Conservation (phyloP, 2,113 vertebrate genomes). For the Myocastor coypus region DNA sequence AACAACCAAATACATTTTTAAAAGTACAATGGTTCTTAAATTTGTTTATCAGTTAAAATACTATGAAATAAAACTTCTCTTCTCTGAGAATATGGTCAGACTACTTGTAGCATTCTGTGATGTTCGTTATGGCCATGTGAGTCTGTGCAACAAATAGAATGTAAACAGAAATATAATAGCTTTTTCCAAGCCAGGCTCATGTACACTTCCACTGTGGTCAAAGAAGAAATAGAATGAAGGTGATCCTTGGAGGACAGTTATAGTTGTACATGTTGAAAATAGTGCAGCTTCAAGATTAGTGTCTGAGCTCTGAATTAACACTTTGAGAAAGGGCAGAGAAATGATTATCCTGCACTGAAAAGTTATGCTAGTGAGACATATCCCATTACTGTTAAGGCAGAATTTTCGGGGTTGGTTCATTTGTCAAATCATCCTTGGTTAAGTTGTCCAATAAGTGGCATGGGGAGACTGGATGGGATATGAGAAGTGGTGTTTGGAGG, state of each 20-base stretch:
- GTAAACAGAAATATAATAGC: neutral
- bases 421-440: neutral
- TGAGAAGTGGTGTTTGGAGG: neutral
- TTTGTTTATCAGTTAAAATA: conserved; percentile 44
- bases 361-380: neutral
- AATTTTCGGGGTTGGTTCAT: neutral
- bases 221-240: neutral
- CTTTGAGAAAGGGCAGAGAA: neutral
- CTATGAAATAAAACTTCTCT: neutral
- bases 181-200: neutral
- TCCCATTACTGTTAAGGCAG: neutral
- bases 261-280: neutral
- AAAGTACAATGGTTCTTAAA: conserved; percentile 21
- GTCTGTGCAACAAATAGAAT: neutral
- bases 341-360: neutral
- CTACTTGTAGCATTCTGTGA: neutral
- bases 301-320: neutral
- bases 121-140: neutral
- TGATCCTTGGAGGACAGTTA: neutral
- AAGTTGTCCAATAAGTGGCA: neutral
- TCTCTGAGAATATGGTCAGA: neutral
- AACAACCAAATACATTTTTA: no score
- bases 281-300: neutral
- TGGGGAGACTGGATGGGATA: neutral
- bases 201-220: neutral